Percentiles rank a stretch among this genome's conserved stretches.
phyloP scores from a whole-genome alignment of 64 coral and sea anemone genomes.

The Astreopora myriophthalma region DNA sequence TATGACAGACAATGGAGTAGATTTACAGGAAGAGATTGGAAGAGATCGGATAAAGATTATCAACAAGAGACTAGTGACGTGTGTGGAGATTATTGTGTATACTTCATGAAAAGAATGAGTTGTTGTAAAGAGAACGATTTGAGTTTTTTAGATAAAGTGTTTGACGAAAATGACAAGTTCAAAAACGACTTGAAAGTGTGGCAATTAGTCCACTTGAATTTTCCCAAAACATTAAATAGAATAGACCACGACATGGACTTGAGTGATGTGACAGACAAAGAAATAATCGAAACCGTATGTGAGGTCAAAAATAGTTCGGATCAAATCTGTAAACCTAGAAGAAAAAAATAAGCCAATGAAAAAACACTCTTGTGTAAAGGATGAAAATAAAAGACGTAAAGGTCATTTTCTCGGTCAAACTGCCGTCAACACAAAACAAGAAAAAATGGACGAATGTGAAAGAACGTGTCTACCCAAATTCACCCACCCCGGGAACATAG shows the following conservation, averaged over 20 bases:
- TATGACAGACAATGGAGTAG: not conserved
- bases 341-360: too few relatives aligned
- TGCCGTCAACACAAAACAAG: too few relatives aligned
- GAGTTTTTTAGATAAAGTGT: not conserved
- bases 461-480: not conserved
- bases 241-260: not conserved
- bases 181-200: not conserved
- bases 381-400: too few relatives aligned
- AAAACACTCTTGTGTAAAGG: too few relatives aligned
- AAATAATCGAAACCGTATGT: not conserved
- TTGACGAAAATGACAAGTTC: not conserved
- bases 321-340: not conserved
- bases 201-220: not conserved
- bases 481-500: not conserved
- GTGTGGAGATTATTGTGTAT: not conserved
- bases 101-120: too few relatives aligned
- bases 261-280: not conserved
- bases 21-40: not conserved
- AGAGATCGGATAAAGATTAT: not conserved
- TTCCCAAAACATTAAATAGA: not conserved
- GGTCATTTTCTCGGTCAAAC: too few relatives aligned
- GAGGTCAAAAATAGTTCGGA: too few relatives aligned
- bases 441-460: not conserved
- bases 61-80: not conserved
- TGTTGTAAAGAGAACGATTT: not conserved